These are phyloP conservation scores for Myotis pilosus DNA, from an alignment of 2,797 vertebrate genomes.

Conservation along the genomic window DNA sequence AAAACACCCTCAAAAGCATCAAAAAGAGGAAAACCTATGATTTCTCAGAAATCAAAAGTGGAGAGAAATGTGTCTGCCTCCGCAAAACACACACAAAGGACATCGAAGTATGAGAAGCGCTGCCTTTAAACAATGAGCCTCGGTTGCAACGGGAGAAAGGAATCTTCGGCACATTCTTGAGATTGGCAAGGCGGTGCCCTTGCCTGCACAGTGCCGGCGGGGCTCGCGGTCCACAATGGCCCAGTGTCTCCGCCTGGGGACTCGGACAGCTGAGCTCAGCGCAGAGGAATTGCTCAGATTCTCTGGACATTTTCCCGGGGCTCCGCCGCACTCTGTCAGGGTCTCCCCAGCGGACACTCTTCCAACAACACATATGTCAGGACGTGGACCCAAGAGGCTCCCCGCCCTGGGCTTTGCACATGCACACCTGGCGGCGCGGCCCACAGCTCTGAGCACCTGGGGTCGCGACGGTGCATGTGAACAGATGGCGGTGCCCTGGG, in stretches of 20 bases:
- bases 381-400: background rate
- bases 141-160: background rate
- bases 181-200: background rate
- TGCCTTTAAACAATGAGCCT: slow-evolving; percentile 46
- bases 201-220: background rate
- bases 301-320: background rate
- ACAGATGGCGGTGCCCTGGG: background rate
- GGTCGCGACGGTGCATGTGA: background rate
- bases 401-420: background rate
- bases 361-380: background rate
- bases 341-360: background rate
- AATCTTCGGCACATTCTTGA: slow-evolving; percentile 62
- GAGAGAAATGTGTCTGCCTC: slow-evolving; percentile 26
- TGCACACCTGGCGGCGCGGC: background rate
- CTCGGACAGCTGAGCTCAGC: background rate
- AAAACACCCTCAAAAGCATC: background rate
- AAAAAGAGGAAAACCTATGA: background rate
- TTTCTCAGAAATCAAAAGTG: background rate
- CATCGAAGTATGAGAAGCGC: background rate
- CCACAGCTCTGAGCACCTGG: rapidly evolving
- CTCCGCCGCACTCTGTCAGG: background rate
- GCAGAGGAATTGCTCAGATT: slow-evolving; percentile 9
- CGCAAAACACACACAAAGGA: background rate
- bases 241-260: background rate
- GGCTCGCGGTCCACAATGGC: background rate